Evolutionary conservation across 92 coral and sea anemone genomes (phyloP).

Genomic region (Epizoanthus fatuus): DNA sequence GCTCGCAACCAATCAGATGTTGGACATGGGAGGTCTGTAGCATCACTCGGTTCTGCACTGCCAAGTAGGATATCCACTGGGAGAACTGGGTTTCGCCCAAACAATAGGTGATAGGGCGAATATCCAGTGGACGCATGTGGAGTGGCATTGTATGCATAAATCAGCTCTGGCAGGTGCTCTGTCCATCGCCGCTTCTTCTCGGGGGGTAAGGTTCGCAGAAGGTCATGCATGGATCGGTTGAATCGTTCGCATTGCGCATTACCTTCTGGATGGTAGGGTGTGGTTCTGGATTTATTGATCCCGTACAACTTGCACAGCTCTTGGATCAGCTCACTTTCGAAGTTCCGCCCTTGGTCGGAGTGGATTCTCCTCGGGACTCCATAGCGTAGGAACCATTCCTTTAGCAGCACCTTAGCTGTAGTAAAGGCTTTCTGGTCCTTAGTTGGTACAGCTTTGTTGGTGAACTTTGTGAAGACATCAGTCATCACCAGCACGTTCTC

Average conservation of each 20-base stretch:
- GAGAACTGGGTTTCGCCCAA: constrained; percentile 53
- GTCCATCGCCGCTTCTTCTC: constrained; percentile 71
- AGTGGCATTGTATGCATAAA: constrained; percentile 77
- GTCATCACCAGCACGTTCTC: constrained; percentile 70
- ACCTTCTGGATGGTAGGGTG: constrained; percentile 78
- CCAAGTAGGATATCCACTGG: constrained; percentile 67
- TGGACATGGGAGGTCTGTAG: background rate
- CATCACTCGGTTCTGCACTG: background rate
- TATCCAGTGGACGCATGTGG: constrained; percentile 77
- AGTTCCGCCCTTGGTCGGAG: too few relatives aligned
- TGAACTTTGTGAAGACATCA: constrained; percentile 71
- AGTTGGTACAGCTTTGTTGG: constrained; percentile 67
- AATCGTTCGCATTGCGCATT: constrained; percentile 70
- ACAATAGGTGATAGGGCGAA: constrained; percentile 66
- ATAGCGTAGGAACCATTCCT: constrained; percentile 37
- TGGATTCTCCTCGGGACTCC: too few relatives aligned
- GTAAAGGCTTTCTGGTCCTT: constrained; percentile 70
- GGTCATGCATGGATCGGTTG: constrained; percentile 71
- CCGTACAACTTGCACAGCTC: constrained; percentile 70
- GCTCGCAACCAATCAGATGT: constrained; percentile 51
- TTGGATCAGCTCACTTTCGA: constrained; percentile 60
- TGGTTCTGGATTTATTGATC: constrained; percentile 69
- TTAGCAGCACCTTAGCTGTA: constrained; percentile 60
- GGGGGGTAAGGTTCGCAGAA: constrained; percentile 55
- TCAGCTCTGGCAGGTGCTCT: constrained; percentile 71